Base-by-base conservation (phyloP, 2,113 vertebrate species). In the Aptenodytes patagonicus region DNA sequence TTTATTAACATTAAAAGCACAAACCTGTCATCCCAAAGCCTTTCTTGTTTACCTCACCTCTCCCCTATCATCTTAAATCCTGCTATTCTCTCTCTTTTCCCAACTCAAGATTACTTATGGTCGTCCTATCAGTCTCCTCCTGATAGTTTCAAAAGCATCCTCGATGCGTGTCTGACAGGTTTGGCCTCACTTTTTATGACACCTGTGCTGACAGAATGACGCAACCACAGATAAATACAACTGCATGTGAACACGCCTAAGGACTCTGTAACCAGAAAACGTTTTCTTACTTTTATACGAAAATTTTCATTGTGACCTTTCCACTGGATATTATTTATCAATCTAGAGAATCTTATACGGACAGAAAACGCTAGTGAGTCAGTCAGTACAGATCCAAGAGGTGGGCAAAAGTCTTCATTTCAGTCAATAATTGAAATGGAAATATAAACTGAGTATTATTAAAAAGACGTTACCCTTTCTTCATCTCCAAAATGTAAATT, bases 51-150 rank as follows among this genome's bases (percentile, higher is more conserved):
- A 87, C 69, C 44, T 95, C 86, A 91, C 86, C 77, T 96, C 72
- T 92, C 55, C 36, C 57, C 86, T 89, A 84, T 82, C 90, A 87
- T 86, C 88, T 93, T 80, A 95, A 95, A 94, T 94, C 95, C 95
- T 73, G 31, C 62, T 90, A 89, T 94, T 90, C 82, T 90, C 60
- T 65, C 82, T 79, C 77, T 96, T 46, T 95, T 90, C 95, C 93
- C 84, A 94, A 51, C 76, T 96, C 44, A 28, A 93, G 95, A 93
- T 97, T 95, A 85, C 92, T 94, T 84, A 66, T 77, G 70, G 82
- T 87, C 11, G 15, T 28, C 93, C 96, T 97, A 97, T 97, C 97
- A 97, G 95, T 46, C 92, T 94, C 94, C 83, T 94, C 92, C 83
- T 66, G 96, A 94, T 73, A 49, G 95, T 82, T 97, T 95, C 91